Evolutionary conservation across 2,888 invertebrate genomes (phyloP).

Genomic region (Palloptera scutellata): DNA sequence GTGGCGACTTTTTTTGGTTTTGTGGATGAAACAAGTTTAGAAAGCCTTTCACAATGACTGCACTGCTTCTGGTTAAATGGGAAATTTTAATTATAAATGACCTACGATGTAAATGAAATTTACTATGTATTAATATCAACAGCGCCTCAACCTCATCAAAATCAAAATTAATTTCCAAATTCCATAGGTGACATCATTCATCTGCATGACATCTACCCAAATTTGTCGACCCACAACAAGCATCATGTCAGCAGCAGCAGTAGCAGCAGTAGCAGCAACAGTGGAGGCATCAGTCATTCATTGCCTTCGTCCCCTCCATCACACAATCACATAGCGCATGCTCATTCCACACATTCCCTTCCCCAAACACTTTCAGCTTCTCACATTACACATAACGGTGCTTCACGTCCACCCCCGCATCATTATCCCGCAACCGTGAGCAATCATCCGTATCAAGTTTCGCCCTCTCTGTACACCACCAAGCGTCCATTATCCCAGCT

Average conservation of each 20-base stretch:
- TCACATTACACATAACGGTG: conserved; percentile 32
- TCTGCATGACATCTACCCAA: conserved; percentile 64
- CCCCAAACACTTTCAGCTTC: conserved; percentile 7
- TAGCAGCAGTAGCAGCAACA: conserved; percentile 33
- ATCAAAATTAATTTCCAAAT: conserved; percentile 32
- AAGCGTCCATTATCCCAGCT: conserved; percentile 48
- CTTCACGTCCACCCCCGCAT: conserved; percentile 36
- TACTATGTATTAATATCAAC: background rate
- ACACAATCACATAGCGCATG: conserved; percentile 1
- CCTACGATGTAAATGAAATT: background rate
- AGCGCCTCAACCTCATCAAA: background rate
- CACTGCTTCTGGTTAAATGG: too few species aligned
- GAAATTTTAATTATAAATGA: background rate
- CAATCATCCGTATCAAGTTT: conserved; percentile 44
- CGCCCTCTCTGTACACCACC: conserved; percentile 50
- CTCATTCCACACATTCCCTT: conserved; percentile 1
- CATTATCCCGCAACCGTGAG: conserved; percentile 39
- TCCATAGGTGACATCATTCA: conserved; percentile 65
- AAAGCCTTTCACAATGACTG: too few species aligned
- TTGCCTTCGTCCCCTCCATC: conserved; percentile 31
- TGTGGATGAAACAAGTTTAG: too few species aligned
- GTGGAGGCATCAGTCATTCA: conserved; percentile 10
- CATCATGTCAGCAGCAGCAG: conserved; percentile 35
- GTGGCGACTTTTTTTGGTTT: too few species aligned
- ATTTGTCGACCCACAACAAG: conserved; percentile 54